Base-by-base conservation (phyloP, 2,888 invertebrate species). In the Thyatira batis region DNA sequence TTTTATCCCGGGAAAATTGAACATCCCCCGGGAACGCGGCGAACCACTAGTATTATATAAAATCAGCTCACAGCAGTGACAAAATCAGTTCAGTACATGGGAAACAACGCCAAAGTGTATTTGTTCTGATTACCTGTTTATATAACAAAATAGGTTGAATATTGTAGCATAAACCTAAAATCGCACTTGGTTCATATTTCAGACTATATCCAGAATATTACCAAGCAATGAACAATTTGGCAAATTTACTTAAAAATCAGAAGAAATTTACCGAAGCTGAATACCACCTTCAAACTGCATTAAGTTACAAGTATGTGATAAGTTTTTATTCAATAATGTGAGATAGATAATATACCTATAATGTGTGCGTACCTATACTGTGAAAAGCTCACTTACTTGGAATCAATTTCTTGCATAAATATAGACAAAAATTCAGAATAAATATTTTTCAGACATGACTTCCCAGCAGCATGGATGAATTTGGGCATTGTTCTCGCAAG, bases 381-480 rank as follows among this genome's bases (percentile, higher is more conserved):
- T n/a, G n/a, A 13, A 49, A 27, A 20, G 20, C 49, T 17, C 11
- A 39, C 21, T 50, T 20, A 11, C 27, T 21, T 17, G 45, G 30
- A 20, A 23, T 13, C 23, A 20, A n/a, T n/a, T n/a, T n/a, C n/a
- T n/a, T n/a, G n/a, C n/a, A n/a, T n/a, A n/a, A n/a, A n/a, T n/a
- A n/a, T n/a, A n/a, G n/a, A n/a, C n/a, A n/a, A n/a, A n/a, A n/a
- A n/a, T n/a, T 39, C 17, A 39, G 6, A 8, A 39, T 8, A n/a
- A 17, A 17, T 39, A 39, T 39, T 13, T 50, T 39, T 49, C 79
- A 96, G 97, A 71, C 92, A 95, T 28, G 96, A 97, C 79, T 99
- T 98, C 89, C 96, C 98, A 1, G 96, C 98, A 0, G 99, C 98
- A 0, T 99, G 98, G 98, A 99, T 99, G 98, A 99, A 99, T 88